Conservation (phyloP, 2,797 vertebrate genomes). For the Leuciscus waleckii region DNA sequence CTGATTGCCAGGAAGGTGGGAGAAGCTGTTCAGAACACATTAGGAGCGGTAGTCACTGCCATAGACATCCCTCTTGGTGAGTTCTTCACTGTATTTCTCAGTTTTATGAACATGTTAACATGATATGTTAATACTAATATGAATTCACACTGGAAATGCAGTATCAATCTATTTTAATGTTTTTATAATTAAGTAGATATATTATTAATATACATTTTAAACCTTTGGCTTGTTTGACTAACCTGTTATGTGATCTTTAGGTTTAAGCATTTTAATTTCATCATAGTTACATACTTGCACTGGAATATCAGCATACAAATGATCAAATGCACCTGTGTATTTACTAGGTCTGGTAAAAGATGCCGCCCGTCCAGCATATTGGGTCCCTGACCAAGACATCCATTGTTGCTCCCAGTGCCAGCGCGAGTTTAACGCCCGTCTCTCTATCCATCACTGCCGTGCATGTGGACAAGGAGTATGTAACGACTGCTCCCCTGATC, state of each 20-base stretch:
- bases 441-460: constrained; percentile 97
- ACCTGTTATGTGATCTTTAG: neutral
- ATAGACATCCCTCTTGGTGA: constrained; percentile 97
- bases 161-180: neutral
- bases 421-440: constrained; percentile 90
- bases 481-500: constrained; percentile 90
- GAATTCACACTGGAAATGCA: neutral
- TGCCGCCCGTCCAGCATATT: constrained; percentile 94
- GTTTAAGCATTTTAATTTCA: neutral
- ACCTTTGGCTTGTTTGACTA: neutral
- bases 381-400: constrained; percentile 98
- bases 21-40: constrained; percentile 95
- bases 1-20: constrained; percentile 96
- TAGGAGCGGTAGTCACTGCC: constrained; percentile 95
- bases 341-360: constrained; percentile 91
- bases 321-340: neutral
- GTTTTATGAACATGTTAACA: neutral
- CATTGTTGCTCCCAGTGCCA: constrained; percentile 89
- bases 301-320: neutral
- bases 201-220: neutral
- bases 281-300: neutral
- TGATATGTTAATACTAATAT: neutral
- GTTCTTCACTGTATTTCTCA: constrained; percentile 4
- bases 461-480: constrained; percentile 98
- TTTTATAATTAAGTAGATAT: neutral